Conservation (phyloP, 2,113 vertebrate species). For the Isurus oxyrinchus region DNA sequence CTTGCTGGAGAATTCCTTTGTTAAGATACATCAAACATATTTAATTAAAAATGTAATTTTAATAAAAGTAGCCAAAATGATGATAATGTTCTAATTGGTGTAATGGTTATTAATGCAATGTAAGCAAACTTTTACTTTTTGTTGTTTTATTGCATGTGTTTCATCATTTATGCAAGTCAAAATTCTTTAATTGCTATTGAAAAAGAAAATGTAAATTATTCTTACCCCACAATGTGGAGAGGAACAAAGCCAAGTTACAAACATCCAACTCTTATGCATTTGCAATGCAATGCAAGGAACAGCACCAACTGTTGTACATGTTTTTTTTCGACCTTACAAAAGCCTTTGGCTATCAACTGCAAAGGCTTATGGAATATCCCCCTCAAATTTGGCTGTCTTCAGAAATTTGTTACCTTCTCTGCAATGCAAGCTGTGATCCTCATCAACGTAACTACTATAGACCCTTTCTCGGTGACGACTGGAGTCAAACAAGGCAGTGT, state of each 20-base stretch:
- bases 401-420: too few relatives aligned
- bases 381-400: too few relatives aligned
- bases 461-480: too few relatives aligned
- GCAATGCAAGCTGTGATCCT: too few relatives aligned
- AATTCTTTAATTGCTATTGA: neutral
- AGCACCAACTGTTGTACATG: too few relatives aligned
- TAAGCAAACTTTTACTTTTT: neutral
- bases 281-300: too few relatives aligned
- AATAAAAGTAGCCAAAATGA: neutral
- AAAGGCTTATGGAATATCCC: too few relatives aligned
- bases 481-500: too few relatives aligned
- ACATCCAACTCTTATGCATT: neutral
- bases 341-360: too few relatives aligned
- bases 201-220: neutral
- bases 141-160: neutral
- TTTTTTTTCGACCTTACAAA: too few relatives aligned
- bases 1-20: neutral
- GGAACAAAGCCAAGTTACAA: neutral
- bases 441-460: too few relatives aligned
- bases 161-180: neutral
- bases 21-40: neutral
- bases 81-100: neutral
- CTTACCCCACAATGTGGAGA: neutral
- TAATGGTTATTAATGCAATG: neutral
- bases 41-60: neutral